Evolutionary conservation across 1,140 invertebrate species (phyloP).

Genomic region (Pogonognathellus flavescens): DNA sequence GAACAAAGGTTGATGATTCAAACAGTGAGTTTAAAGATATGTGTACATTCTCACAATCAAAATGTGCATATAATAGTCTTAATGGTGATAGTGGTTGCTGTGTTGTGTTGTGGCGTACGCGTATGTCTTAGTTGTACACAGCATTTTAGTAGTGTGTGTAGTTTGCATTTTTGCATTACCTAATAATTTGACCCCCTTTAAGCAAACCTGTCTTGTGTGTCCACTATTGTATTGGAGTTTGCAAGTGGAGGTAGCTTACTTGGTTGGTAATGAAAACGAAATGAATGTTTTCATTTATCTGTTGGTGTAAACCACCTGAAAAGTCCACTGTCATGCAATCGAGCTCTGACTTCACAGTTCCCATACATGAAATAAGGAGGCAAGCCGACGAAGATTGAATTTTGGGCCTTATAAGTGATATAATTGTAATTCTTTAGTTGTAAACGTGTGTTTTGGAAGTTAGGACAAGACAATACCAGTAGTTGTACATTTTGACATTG

Average conservation of each 20-base stretch:
- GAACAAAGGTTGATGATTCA: neutral
- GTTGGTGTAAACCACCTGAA: slow-evolving; percentile 38
- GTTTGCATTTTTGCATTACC: slow-evolving; percentile 21
- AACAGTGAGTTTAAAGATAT: slow-evolving; percentile 11
- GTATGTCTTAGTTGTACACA: neutral
- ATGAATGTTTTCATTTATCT: slow-evolving; percentile 10
- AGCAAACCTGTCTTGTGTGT: slow-evolving; percentile 44
- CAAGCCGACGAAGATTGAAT: no score
- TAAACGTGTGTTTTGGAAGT: no score
- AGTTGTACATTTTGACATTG: no score
- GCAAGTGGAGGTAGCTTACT: neutral
- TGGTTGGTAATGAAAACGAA: slow-evolving; percentile 42
- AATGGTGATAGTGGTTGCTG: neutral
- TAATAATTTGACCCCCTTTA: slow-evolving; percentile 49
- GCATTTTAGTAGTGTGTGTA: neutral
- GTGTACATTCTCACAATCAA: neutral
- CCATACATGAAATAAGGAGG: no score
- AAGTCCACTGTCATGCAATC: slow-evolving; percentile 42
- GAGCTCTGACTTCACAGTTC: neutral
- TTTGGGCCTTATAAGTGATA: no score
- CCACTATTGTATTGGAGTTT: neutral
- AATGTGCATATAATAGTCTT: neutral
- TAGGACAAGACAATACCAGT: no score
- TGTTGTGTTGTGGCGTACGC: no score
- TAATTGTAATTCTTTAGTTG: no score